Evolutionary conservation across 1,140 invertebrate genomes (phyloP).

Genomic region (Brachionus paranguensis): DNA sequence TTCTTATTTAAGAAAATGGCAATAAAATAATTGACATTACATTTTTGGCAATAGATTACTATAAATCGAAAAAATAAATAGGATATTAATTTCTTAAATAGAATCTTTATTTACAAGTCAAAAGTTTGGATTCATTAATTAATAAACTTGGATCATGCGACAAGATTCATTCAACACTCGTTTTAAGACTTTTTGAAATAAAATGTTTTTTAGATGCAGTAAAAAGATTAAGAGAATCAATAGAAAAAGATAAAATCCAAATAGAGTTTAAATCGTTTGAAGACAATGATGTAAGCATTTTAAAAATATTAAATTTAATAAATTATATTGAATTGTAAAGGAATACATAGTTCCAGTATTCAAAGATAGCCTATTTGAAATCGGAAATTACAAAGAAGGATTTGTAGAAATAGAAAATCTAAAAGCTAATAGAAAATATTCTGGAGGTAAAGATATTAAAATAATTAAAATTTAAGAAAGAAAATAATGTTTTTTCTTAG

Average conservation of each 20-base stretch:
- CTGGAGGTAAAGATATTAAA: not conserved
- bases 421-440: not conserved
- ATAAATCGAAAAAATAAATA: too few relatives aligned
- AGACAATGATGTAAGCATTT: conserved; percentile 5
- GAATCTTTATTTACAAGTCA: too few relatives aligned
- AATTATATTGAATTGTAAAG: not conserved
- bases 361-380: conserved; percentile 10
- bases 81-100: too few relatives aligned
- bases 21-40: too few relatives aligned
- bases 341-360: conserved; percentile 18
- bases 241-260: conserved; percentile 13
- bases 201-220: not conserved
- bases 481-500: not conserved
- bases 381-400: conserved; percentile 33
- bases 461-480: not conserved
- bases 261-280: conserved; percentile 4
- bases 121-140: too few relatives aligned
- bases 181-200: not conserved
- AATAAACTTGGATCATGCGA: too few relatives aligned
- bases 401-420: not conserved
- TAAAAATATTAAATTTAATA: not conserved
- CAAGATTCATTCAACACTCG: too few relatives aligned
- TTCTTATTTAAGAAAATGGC: too few relatives aligned
- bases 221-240: not conserved
- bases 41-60: too few relatives aligned